Conservation (phyloP, 2,113 vertebrate species). For the Dasyurus viverrinus region DNA sequence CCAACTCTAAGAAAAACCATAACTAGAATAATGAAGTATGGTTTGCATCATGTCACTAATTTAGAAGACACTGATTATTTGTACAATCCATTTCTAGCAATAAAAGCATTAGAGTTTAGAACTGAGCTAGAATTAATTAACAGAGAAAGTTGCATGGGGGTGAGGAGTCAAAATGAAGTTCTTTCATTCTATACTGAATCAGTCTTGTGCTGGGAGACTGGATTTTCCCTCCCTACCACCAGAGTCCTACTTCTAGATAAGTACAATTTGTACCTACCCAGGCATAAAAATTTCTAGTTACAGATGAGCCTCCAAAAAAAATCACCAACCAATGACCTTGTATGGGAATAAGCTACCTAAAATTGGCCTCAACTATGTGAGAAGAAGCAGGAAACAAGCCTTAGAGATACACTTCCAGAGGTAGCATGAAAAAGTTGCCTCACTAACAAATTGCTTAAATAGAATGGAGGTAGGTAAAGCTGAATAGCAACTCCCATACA, state of each 20-base stretch:
- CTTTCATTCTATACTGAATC: neutral
- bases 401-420: neutral
- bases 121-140: neutral
- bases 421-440: neutral
- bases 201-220: neutral
- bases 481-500: neutral
- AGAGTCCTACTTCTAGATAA: neutral
- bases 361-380: neutral
- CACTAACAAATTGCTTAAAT: neutral
- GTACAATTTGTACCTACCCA: neutral
- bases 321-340: neutral
- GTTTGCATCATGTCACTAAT: neutral
- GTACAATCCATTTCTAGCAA: neutral
- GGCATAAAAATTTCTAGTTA: neutral
- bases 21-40: neutral
- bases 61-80: neutral
- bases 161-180: neutral
- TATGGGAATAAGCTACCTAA: neutral
- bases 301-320: neutral
- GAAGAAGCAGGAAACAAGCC: neutral
- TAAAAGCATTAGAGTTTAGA: neutral
- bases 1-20: neutral
- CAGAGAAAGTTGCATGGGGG: neutral
- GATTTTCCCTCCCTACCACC: neutral
- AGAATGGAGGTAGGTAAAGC: neutral